Conservation (phyloP, 2,113 vertebrate genomes). For the Meleagris gallopavo region DNA sequence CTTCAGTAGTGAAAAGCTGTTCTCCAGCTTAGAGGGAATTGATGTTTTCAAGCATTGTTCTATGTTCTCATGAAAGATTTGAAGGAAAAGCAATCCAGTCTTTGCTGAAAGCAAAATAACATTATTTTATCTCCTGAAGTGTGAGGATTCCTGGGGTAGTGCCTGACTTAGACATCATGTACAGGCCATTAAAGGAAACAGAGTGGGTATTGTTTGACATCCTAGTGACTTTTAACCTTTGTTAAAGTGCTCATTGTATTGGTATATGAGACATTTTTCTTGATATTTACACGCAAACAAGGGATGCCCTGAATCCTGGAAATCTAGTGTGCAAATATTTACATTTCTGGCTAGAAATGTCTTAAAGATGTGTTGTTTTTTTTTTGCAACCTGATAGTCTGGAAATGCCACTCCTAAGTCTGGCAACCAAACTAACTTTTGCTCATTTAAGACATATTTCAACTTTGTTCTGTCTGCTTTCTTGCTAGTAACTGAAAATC, state of each 20-base stretch:
- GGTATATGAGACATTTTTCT: background rate
- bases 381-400: background rate
- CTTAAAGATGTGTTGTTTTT: background rate
- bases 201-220: background rate
- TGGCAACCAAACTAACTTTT: background rate
- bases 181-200: background rate
- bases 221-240: background rate
- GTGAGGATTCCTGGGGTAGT: background rate
- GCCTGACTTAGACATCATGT: background rate
- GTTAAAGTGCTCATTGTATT: background rate
- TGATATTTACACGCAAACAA: background rate
- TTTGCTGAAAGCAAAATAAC: background rate
- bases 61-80: background rate
- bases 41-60: background rate
- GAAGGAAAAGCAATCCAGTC: background rate
- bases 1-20: background rate
- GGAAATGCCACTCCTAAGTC: background rate
- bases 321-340: background rate
- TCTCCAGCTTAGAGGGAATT: background rate
- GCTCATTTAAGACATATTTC: background rate
- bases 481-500: background rate
- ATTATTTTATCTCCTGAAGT: background rate
- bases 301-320: background rate
- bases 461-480: background rate
- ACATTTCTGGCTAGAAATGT: background rate